Evolutionary conservation across 2,113 vertebrate genomes (phyloP).

Genomic region (Abramis brama): DNA sequence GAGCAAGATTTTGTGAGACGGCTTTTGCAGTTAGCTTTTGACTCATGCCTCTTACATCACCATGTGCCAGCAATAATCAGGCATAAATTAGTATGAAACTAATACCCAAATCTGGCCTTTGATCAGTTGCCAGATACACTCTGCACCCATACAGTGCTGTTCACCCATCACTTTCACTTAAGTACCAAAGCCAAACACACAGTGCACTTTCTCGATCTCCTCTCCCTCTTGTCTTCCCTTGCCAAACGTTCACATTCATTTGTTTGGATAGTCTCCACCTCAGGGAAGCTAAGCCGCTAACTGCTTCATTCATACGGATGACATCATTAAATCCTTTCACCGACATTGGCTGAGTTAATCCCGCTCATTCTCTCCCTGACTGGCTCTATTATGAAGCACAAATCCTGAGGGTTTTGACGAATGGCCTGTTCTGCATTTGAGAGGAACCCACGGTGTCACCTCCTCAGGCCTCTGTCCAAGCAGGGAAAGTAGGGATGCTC

Average conservation of each 20-base stretch:
- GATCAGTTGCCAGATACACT: constrained; percentile 31
- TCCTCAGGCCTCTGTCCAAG: constrained; percentile 59
- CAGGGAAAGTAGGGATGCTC: not conserved
- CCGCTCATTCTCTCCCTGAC: constrained; percentile 79
- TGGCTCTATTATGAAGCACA: constrained; percentile 76
- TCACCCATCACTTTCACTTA: constrained; percentile 70
- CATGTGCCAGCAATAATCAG: constrained; percentile 26
- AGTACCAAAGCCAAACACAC: constrained; percentile 69
- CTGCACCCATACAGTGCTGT: constrained; percentile 64
- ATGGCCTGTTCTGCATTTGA: constrained; percentile 57
- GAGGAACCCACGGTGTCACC: constrained; percentile 51
- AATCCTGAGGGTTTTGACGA: constrained; percentile 73
- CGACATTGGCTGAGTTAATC: constrained; percentile 80
- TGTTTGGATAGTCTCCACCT: constrained; percentile 77
- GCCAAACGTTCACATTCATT: constrained; percentile 72
- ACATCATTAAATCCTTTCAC: constrained; percentile 79
- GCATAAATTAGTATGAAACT: constrained; percentile 29
- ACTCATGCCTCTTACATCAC: constrained; percentile 24
- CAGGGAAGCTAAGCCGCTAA: constrained; percentile 74
- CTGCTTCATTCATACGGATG: constrained; percentile 80
- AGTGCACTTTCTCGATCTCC: constrained; percentile 38
- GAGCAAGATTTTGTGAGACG: not conserved
- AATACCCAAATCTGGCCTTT: constrained; percentile 42
- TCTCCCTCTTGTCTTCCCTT: constrained; percentile 50
- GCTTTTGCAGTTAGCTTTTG: constrained; percentile 5